Conservation (phyloP, 2,888 invertebrate genomes). For the Drosophila pseudotalamancana region DNA sequence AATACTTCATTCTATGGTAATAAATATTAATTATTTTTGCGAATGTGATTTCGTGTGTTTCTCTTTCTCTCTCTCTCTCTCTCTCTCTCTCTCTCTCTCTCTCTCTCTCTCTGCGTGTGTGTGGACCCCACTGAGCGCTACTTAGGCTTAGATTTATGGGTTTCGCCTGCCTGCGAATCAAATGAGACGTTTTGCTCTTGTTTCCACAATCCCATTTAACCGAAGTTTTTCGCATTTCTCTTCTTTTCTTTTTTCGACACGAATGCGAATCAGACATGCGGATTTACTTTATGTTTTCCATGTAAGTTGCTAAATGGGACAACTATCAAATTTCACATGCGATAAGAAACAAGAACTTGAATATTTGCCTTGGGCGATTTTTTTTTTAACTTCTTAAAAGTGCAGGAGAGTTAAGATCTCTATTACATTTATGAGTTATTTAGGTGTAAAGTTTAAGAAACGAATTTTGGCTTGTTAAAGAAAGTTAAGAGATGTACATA, state of each 20-base stretch:
- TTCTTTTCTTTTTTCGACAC: constrained; percentile 2
- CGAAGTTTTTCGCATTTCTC: not conserved
- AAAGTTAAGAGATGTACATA: too few species aligned
- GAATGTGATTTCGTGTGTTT: constrained; percentile 57
- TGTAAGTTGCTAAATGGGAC: constrained; percentile 27
- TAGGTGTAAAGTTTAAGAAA: too few species aligned
- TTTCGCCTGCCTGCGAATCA: constrained; percentile 55
- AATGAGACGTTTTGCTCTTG: constrained; percentile 63
- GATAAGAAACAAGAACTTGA: too few species aligned
- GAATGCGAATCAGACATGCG: constrained; percentile 57
- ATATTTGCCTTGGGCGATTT: too few species aligned
- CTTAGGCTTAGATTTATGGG: constrained; percentile 72
- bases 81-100: not conserved
- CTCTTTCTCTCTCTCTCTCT: not conserved
- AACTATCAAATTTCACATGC: too few species aligned
- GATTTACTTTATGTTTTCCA: constrained; percentile 53
- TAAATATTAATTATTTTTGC: constrained; percentile 79
- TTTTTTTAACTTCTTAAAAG: too few species aligned
- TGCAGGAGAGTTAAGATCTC: too few species aligned
- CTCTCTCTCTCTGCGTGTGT: not conserved
- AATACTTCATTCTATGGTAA: constrained; percentile 80
- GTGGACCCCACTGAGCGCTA: constrained; percentile 56
- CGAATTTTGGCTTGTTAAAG: too few species aligned
- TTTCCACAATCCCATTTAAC: not conserved
- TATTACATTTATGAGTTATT: too few species aligned